Evolutionary conservation across 1,140 invertebrate genomes (phyloP).

Genomic region (Callitettix versicolor): DNA sequence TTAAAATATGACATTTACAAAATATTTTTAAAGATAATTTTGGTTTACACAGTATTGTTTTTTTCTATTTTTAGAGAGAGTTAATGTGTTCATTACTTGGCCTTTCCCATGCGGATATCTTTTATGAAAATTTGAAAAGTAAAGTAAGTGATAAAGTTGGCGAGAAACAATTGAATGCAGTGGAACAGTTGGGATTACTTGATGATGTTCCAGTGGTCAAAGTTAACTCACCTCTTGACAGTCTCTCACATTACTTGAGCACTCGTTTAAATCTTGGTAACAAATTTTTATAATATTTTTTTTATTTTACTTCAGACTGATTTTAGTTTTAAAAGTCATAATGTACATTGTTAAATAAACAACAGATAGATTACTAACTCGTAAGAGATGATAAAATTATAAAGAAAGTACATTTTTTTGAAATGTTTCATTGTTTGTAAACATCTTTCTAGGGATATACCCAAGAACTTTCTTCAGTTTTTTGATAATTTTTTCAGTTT

Average conservation of each 20-base stretch:
- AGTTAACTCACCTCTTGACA: constrained; percentile 78
- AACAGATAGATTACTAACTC: no score
- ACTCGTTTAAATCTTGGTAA: constrained; percentile 49
- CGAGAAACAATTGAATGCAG: constrained; percentile 50
- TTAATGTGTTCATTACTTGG: constrained; percentile 80
- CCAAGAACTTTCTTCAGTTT: no score
- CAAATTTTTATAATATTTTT: background rate
- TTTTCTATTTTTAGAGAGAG: constrained; percentile 48
- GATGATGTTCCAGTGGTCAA: constrained; percentile 70
- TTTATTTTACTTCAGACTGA: background rate
- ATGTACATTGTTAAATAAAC: no score
- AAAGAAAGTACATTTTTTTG: no score
- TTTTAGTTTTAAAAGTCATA: background rate
- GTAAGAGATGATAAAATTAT: no score
- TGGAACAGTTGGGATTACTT: constrained; percentile 83
- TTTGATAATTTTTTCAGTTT: no score
- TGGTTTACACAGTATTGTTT: no score
- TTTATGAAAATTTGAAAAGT: constrained; percentile 85
- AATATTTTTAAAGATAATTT: no score
- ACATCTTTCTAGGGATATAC: no score
- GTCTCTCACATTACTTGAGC: constrained; percentile 80
- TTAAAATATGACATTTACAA: no score
- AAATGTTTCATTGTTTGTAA: no score
- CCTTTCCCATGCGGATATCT: constrained; percentile 72
- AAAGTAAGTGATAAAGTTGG: constrained; percentile 67